Percentiles rank a stretch among this genome's conserved stretches.
phyloP scores from a whole-genome alignment of 2,113 vertebrate genomes.

The Coregonus clupeaformis region DNA sequence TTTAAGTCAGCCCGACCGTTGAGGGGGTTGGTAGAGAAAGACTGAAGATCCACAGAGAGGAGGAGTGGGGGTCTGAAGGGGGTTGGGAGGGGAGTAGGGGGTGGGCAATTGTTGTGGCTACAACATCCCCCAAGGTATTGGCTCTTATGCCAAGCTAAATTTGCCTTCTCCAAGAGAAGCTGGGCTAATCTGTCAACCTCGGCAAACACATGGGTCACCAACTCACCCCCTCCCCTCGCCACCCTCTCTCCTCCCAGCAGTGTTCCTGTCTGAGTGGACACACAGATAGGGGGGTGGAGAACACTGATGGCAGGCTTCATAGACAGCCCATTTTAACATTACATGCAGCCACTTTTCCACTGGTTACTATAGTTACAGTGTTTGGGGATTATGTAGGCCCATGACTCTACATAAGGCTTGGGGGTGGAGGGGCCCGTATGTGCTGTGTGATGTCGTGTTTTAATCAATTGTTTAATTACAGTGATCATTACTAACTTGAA shows the following conservation, averaged over 20 bases:
- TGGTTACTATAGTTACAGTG: no score
- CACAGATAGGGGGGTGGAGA: neutral
- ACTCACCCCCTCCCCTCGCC: slow-evolving; percentile 35
- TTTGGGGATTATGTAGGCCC: no score
- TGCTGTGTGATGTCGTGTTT: no score
- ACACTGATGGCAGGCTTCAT: no score
- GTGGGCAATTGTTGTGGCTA: slow-evolving; percentile 67
- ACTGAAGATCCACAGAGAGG: slow-evolving; percentile 35
- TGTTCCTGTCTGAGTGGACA: no score
- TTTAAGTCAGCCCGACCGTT: slow-evolving; percentile 45
- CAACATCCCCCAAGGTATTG: slow-evolving; percentile 67
- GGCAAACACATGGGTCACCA: slow-evolving; percentile 51
- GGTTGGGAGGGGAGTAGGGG: slow-evolving; percentile 61
- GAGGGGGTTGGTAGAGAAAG: slow-evolving; percentile 54
- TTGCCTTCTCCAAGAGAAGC: slow-evolving; percentile 61
- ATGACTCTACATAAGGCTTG: no score
- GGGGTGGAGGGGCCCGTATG: no score
- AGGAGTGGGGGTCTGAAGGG: slow-evolving; percentile 38
- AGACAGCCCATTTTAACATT: no score
- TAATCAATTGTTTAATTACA: no score
- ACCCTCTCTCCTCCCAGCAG: slow-evolving; percentile 19
- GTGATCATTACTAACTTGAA: no score
- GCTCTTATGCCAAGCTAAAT: slow-evolving; percentile 75
- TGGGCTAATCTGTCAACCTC: slow-evolving; percentile 72
- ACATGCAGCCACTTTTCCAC: no score